These are phyloP conservation scores for Periplaneta americana DNA, from an alignment of 1,140 invertebrate genomes.

Conservation along the genomic window DNA sequence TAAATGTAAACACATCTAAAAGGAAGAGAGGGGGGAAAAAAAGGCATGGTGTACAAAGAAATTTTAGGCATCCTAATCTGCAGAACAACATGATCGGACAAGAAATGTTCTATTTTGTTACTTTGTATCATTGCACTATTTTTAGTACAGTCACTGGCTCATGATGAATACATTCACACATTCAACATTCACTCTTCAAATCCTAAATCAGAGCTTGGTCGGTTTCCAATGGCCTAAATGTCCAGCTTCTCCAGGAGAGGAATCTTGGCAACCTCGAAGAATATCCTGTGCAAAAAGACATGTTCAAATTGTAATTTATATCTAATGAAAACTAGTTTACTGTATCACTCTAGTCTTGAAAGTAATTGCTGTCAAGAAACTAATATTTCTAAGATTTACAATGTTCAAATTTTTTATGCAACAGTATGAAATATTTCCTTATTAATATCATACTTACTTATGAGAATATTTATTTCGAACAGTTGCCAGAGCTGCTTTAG, in stretches of 20 bases:
- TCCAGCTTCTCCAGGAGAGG: slow-evolving; percentile 43
- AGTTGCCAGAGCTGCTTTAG: slow-evolving; percentile 61
- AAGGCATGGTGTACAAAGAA: too few relatives aligned
- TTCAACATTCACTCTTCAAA: neutral
- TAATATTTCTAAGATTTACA: too few relatives aligned
- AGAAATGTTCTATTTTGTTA: neutral
- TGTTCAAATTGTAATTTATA: too few relatives aligned
- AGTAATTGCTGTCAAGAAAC: too few relatives aligned
- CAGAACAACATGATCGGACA: neutral
- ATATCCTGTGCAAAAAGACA: slow-evolving; percentile 56
- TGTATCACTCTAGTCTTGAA: too few relatives aligned
- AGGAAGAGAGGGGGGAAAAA: too few relatives aligned
- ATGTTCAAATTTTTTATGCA: neutral
- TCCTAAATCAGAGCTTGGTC: neutral
- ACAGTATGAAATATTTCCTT: neutral
- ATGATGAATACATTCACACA: neutral
- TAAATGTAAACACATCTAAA: neutral
- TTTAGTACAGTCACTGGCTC: neutral
- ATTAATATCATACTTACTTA: slow-evolving; percentile 70
- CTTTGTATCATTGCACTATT: neutral
- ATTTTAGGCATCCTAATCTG: too few relatives aligned
- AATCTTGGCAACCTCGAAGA: slow-evolving; percentile 76
- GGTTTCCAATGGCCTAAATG: slow-evolving; percentile 19
- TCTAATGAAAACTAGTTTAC: too few relatives aligned
- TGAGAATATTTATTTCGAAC: slow-evolving; percentile 94